Conservation (phyloP, 2,113 vertebrate genomes). For the Cebus imitator region DNA sequence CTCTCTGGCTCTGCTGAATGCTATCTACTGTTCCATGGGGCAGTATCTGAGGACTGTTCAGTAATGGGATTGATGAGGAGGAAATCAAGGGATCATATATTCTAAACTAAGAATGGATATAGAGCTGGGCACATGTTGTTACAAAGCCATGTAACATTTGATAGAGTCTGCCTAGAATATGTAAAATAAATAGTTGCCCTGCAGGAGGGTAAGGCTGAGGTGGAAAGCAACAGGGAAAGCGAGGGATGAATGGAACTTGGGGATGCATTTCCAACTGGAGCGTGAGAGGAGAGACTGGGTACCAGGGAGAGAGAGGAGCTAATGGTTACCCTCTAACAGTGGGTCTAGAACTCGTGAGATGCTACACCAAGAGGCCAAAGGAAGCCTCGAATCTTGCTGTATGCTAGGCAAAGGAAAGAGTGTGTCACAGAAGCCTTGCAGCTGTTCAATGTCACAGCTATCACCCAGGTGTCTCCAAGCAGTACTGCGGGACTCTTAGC, state of each 20-base stretch:
- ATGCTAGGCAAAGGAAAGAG: neutral
- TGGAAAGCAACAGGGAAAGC: no score
- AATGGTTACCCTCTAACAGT: neutral
- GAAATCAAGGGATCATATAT: neutral
- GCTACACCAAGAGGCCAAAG: neutral
- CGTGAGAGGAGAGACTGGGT: neutral
- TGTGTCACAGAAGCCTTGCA: neutral
- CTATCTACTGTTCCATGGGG: neutral
- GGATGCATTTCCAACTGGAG: neutral
- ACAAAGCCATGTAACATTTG: neutral
- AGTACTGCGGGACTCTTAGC: neutral
- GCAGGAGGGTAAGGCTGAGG: neutral
- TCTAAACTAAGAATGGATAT: neutral
- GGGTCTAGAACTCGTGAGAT: neutral
- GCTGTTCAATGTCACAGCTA: neutral
- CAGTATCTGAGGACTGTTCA: neutral
- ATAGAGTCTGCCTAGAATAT: neutral
- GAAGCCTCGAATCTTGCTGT: neutral
- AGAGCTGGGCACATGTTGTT: neutral
- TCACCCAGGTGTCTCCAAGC: neutral
- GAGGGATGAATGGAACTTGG: neutral
- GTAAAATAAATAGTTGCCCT: neutral
- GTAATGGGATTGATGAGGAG: neutral
- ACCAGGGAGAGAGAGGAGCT: neutral
- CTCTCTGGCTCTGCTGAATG: neutral